A percentile compares a stretch with the other conserved stretches of the same genome.
Conservation (phyloP, 2,113 vertebrate species). For the Rhabdornis inornatus region DNA sequence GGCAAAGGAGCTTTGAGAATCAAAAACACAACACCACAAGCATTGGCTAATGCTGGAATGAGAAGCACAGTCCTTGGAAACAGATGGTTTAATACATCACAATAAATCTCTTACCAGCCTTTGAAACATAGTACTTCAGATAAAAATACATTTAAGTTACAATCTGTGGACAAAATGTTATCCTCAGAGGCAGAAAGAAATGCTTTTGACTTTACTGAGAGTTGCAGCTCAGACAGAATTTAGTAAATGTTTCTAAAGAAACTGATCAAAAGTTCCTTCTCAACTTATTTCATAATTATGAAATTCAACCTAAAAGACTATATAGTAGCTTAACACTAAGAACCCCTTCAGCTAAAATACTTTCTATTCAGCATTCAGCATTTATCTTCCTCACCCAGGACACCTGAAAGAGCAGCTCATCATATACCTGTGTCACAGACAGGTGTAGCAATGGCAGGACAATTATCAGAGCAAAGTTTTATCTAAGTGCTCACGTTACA, state of each 20-base stretch:
- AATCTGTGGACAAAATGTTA: conserved; percentile 40
- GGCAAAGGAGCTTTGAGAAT: conserved; percentile 23
- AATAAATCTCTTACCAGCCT: conserved; percentile 62
- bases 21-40: background rate
- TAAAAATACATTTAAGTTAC: conserved; percentile 60
- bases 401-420: background rate
- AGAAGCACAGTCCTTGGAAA: conserved; percentile 56
- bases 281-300: background rate
- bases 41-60: conserved; percentile 27
- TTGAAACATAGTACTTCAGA: conserved; percentile 46
- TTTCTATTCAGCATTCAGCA: background rate
- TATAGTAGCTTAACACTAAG: background rate
- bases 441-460: background rate
- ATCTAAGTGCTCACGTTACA: background rate
- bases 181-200: conserved; percentile 1
- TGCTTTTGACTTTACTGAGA: background rate
- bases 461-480: conserved; percentile 2
- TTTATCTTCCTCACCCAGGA: background rate
- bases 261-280: background rate
- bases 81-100: conserved; percentile 71
- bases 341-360: background rate
- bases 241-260: background rate
- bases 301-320: background rate
- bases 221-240: background rate
- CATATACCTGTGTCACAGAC: background rate